Conservation (phyloP, 2,797 vertebrate genomes). For the Apodemus agrarius region DNA sequence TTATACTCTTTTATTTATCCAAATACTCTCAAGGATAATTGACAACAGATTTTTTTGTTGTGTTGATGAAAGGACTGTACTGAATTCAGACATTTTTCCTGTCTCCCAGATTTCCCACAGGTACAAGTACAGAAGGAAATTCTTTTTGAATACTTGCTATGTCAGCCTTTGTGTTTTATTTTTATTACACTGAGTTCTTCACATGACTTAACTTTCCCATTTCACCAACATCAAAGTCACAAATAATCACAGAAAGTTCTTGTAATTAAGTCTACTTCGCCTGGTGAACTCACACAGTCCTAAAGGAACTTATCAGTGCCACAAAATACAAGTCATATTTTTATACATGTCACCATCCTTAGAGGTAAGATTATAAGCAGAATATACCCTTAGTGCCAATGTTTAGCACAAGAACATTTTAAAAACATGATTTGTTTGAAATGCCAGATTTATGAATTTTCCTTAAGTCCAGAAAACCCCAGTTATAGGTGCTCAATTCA, state of each 20-base stretch:
- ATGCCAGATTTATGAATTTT: conserved; percentile 75
- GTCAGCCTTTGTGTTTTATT: background rate
- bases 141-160: background rate
- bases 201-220: conserved; percentile 51
- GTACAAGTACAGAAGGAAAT: background rate
- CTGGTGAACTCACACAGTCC: conserved; percentile 18
- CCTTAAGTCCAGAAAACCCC: conserved; percentile 57
- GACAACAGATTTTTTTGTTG: background rate
- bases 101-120: background rate
- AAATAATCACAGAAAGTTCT: conserved; percentile 14
- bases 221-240: conserved; percentile 21
- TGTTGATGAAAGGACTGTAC: background rate
- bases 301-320: conserved; percentile 74
- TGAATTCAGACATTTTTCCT: conserved; percentile 27
- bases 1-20: background rate
- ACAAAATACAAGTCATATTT: conserved; percentile 60
- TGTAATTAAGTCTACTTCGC: conserved; percentile 66
- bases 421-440: conserved; percentile 73
- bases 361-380: conserved; percentile 65
- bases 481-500: conserved; percentile 53
- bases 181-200: conserved; percentile 35
- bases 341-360: conserved; percentile 27
- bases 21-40: background rate
- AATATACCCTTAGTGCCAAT: background rate
- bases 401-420: conserved; percentile 47